Conservation (phyloP, 2,797 vertebrate genomes). For the Esox lucius region DNA sequence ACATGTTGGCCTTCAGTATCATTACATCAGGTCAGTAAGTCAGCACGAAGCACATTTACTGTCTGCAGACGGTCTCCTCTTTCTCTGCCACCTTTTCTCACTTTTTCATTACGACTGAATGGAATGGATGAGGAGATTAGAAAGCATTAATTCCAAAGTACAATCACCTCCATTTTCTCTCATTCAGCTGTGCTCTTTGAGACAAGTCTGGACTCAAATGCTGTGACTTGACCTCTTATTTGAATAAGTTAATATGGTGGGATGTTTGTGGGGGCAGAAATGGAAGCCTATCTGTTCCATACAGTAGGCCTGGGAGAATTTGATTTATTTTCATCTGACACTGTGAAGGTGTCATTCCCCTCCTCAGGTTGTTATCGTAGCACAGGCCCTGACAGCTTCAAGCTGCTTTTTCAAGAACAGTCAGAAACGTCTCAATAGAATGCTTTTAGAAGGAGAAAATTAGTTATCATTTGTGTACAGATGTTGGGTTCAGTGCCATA, state of each 20-base stretch:
- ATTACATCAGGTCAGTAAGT: constrained; percentile 50
- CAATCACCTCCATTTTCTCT: constrained; percentile 79
- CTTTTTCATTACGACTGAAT: constrained; percentile 58
- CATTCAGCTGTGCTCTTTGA: constrained; percentile 64
- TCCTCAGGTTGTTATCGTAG: constrained; percentile 86
- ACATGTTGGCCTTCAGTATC: constrained; percentile 34
- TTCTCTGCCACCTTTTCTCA: constrained; percentile 33
- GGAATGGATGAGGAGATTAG: constrained; percentile 71
- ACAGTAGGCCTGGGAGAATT: constrained; percentile 84
- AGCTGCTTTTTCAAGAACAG: constrained; percentile 72
- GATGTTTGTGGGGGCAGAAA: constrained; percentile 78
- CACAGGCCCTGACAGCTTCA: constrained; percentile 83
- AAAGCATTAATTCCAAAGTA: constrained; percentile 84
- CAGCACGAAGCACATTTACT: constrained; percentile 30
- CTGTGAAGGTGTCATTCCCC: constrained; percentile 87
- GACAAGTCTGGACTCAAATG: constrained; percentile 80
- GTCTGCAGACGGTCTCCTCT: constrained; percentile 28
- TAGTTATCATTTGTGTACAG: constrained; percentile 66
- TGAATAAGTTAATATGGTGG: constrained; percentile 89
- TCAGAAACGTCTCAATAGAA: constrained; percentile 62
- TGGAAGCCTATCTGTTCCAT: constrained; percentile 82
- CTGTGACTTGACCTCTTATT: constrained; percentile 82
- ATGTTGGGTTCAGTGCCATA: constrained; percentile 53
- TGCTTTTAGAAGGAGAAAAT: constrained; percentile 59
- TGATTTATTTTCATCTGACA: constrained; percentile 87